These are phyloP conservation scores for Plodia interpunctella DNA, from an alignment of 1,140 invertebrate genomes.

Conservation along the genomic window DNA sequence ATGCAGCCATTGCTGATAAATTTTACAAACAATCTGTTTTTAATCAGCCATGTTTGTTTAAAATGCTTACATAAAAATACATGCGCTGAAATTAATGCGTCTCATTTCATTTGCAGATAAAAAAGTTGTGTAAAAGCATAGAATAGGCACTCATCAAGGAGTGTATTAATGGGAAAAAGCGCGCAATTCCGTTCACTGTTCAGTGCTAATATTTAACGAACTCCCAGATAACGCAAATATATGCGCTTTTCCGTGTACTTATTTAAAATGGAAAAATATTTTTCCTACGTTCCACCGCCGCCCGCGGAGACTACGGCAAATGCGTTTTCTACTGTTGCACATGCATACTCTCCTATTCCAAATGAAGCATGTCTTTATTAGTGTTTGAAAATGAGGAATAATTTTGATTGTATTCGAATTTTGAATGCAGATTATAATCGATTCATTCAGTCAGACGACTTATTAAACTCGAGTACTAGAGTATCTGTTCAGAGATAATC, in stretches of 20 bases:
- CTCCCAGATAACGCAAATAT: constrained; percentile 65
- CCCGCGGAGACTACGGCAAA: constrained; percentile 22
- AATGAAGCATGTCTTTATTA: not conserved
- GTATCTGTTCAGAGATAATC: no score
- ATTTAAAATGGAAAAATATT: constrained; percentile 69
- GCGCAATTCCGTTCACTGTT: constrained; percentile 44
- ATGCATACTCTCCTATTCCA: not conserved
- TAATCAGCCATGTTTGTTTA: not conserved
- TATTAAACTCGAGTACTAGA: no score
- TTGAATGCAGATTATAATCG: no score
- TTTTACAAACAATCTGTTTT: constrained; percentile 9
- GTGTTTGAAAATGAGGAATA: not conserved
- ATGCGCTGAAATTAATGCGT: constrained; percentile 28
- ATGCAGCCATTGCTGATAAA: not conserved
- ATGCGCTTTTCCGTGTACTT: constrained; percentile 61
- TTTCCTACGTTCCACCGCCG: constrained; percentile 43
- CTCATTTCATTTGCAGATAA: constrained; percentile 36
- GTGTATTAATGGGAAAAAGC: constrained; percentile 51
- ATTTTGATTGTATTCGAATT: no score
- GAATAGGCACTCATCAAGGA: constrained; percentile 30
- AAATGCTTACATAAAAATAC: not conserved
- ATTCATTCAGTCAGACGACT: no score
- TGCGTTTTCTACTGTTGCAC: constrained; percentile 21
- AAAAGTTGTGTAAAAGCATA: constrained; percentile 35
- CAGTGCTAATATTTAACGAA: constrained; percentile 61